Conservation (phyloP, 1,140 invertebrate genomes). For the Panulirus ornatus region DNA sequence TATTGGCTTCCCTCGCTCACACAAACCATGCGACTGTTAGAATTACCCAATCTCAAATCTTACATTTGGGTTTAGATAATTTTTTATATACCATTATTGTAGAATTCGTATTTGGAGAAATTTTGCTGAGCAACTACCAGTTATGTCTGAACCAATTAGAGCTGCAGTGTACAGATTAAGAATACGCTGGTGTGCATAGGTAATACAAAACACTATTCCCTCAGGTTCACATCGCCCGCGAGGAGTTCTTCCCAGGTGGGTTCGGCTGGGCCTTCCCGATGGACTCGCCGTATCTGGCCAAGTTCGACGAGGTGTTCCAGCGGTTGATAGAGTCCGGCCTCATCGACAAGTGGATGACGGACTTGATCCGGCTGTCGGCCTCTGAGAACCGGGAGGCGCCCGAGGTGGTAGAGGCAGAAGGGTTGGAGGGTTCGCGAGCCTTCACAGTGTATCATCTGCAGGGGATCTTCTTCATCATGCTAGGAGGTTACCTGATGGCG, state of each 20-base stretch:
- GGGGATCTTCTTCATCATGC: constrained; percentile 41
- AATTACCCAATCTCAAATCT: too few species aligned
- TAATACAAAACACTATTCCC: too few species aligned
- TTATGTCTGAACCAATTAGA: too few species aligned
- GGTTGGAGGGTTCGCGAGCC: constrained; percentile 5
- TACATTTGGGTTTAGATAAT: too few species aligned
- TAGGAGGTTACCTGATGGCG: constrained; percentile 17
- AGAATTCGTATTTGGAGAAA: too few species aligned
- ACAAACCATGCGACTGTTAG: too few species aligned
- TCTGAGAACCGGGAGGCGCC: background rate
- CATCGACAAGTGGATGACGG: constrained; percentile 59
- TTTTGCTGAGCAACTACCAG: too few species aligned
- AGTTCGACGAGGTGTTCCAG: constrained; percentile 60
- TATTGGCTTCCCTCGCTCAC: too few species aligned
- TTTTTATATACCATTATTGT: too few species aligned
- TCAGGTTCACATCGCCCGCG: constrained; percentile 60
- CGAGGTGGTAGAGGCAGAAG: constrained; percentile 12
- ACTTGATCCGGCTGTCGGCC: constrained; percentile 58
- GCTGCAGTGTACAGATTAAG: too few species aligned
- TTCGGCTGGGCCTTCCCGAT: constrained; percentile 66
- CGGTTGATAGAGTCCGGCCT: constrained; percentile 55
- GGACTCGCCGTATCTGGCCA: constrained; percentile 46
- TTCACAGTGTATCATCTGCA: constrained; percentile 69
- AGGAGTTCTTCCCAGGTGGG: constrained; percentile 59
- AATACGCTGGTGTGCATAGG: too few species aligned